Evolutionary conservation across 2,888 invertebrate species (phyloP).

Genomic region (Sinentomon sp.): DNA sequence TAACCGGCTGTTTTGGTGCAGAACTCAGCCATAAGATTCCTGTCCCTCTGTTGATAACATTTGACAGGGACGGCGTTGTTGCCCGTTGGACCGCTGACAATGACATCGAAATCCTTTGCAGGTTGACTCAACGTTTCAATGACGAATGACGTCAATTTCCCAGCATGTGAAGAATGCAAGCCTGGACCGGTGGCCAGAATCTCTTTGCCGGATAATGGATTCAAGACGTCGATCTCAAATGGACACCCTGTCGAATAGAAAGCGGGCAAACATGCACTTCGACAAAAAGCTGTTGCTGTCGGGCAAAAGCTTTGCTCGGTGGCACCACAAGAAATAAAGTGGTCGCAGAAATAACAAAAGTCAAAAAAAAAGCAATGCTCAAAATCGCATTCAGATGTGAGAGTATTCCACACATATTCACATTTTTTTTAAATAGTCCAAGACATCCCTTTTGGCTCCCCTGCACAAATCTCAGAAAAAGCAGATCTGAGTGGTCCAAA

Average conservation of each 20-base stretch:
- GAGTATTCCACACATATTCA: too few species aligned
- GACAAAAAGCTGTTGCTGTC: too few species aligned
- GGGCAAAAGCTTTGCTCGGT: too few species aligned
- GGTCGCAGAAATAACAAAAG: neutral
- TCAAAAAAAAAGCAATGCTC: too few species aligned
- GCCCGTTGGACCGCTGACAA: conserved; percentile 51
- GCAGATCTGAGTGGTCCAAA: too few species aligned
- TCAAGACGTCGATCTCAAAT: conserved; percentile 28
- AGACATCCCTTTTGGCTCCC: too few species aligned
- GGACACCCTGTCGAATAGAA: conserved; percentile 24
- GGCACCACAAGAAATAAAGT: neutral
- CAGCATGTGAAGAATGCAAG: conserved; percentile 44
- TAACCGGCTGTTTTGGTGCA: conserved; percentile 44
- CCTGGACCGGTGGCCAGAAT: conserved; percentile 51
- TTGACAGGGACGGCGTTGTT: conserved; percentile 50
- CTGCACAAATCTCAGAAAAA: too few species aligned
- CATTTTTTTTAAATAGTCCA: too few species aligned
- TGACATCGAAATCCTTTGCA: conserved; percentile 57
- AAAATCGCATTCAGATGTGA: too few species aligned
- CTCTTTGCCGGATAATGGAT: conserved; percentile 40
- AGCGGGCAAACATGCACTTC: conserved; percentile 1
- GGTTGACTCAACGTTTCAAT: conserved; percentile 63
- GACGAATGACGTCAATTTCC: conserved; percentile 55
- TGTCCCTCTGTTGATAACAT: conserved; percentile 88
- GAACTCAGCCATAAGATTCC: conserved; percentile 80